Evolutionary conservation across 2,113 vertebrate species (phyloP).

Genomic region (Brachionichthys hirsutus): DNA sequence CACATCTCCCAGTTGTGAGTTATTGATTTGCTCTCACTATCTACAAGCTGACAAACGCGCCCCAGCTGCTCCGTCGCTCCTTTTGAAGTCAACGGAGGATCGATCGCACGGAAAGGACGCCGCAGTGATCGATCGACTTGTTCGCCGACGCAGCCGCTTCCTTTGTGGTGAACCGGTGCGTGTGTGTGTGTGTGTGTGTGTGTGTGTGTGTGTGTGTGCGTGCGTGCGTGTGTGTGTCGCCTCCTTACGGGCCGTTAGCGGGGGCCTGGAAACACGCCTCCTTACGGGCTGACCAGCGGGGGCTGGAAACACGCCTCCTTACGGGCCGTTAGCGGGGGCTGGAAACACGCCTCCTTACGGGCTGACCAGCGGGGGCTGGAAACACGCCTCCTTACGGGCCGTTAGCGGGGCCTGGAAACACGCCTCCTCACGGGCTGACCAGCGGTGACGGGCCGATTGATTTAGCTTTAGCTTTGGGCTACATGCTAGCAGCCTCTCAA

Average conservation of each 20-base stretch:
- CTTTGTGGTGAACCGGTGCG: constrained; percentile 40
- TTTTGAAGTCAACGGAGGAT: constrained; percentile 68
- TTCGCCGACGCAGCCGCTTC: constrained; percentile 61
- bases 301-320: too few relatives aligned
- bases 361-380: too few relatives aligned
- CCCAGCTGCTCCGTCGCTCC: constrained; percentile 32
- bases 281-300: too few relatives aligned
- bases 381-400: too few relatives aligned
- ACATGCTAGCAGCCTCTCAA: neutral
- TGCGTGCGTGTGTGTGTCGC: constrained; percentile 6
- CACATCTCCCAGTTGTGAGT: constrained; percentile 50
- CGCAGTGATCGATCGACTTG: constrained; percentile 70
- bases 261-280: too few relatives aligned
- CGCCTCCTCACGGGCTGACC: too few relatives aligned
- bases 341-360: too few relatives aligned
- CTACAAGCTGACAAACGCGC: constrained; percentile 58
- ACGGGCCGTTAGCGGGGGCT: too few relatives aligned
- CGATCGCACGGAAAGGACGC: constrained; percentile 68
- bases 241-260: too few relatives aligned
- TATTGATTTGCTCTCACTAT: constrained; percentile 66
- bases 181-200: constrained; percentile 45
- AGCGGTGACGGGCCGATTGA: too few relatives aligned
- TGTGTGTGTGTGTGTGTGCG: constrained; percentile 34
- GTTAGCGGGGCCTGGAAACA: too few relatives aligned
- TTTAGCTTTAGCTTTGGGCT: too few relatives aligned